Base-by-base conservation (phyloP, 1,140 invertebrate genomes). In the Zaprionus lachaisei region DNA sequence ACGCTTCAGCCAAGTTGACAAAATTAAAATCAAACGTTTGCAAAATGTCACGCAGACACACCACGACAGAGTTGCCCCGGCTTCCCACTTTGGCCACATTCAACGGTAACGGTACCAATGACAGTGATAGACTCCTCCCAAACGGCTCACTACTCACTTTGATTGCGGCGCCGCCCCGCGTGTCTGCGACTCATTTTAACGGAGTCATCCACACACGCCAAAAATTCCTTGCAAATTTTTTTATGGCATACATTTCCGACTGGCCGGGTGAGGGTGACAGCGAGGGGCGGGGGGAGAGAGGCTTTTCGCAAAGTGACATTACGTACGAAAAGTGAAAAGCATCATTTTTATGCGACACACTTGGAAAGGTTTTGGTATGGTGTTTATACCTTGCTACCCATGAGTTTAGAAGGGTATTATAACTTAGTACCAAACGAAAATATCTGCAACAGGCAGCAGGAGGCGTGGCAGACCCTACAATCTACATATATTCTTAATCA, bases 11-110 rank as follows among this genome's bases (percentile, higher is more conserved):
- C 60, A 72, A 72, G 65, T 77, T 57, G 63, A 57, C 70, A 72
- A 67, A 67, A 77, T 77, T 72, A 67, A 77, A 72, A 77, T 77
- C 70, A 73, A 77, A 72, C 57, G 63, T 44, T 77, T 57, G 47
- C 38, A 62, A 73, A 67, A 44, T 73, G 63, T 67, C 70, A 73
- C 62, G 47, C 55, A 71, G 34, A 60, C 58, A 17, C 41, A n/a
- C 15, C n/a, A 7, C 1, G n/a, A 47, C 12, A 38, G 14, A 38
- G 4, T 15, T 47, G 41, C 41, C 41, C n/a, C n/a, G n/a, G 6
- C n/a, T 17, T 7, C 6, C 7, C n/a, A 17, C n/a, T n/a, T 44
- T 31, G 28, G 6, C n/a, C 41, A 44, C 15, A n/a, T n/a, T 6
- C 41, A n/a, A 44, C 47, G 51, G 58, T 70, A 58, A 66, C 20